Percentiles rank a stretch among this genome's conserved stretches.
Conservation (phyloP, 2,797 vertebrate species). For the Antennarius maculatus region DNA sequence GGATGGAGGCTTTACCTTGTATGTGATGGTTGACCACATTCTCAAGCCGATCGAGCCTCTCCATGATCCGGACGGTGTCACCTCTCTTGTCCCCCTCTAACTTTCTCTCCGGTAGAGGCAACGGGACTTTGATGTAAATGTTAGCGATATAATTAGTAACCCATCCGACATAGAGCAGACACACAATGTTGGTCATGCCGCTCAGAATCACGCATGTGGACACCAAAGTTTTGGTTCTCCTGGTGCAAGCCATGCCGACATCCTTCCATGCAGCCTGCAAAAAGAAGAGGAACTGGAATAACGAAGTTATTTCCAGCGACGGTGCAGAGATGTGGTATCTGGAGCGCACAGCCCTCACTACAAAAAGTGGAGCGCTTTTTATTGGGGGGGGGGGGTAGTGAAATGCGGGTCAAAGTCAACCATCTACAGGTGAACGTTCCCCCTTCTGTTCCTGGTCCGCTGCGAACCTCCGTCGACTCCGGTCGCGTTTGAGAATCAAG, state of each 20-base stretch:
- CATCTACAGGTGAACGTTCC: constrained; percentile 69
- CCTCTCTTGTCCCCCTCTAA: constrained; percentile 93
- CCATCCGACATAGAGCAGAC: constrained; percentile 97
- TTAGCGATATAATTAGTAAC: constrained; percentile 98
- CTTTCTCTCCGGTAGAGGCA: constrained; percentile 92
- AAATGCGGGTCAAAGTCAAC: constrained; percentile 30
- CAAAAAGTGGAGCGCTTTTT: constrained; percentile 20
- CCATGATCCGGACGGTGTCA: constrained; percentile 95
- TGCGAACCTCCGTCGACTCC: constrained; percentile 52
- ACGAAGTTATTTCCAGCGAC: constrained; percentile 63
- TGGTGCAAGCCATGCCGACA: constrained; percentile 97
- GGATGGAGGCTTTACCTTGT: constrained; percentile 85
- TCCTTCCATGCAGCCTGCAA: constrained; percentile 89
- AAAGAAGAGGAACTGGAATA: constrained; percentile 12
- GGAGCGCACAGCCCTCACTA: constrained; percentile 25
- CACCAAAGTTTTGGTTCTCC: constrained; percentile 99
- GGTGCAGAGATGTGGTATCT: constrained; percentile 27
- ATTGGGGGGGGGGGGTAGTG: too few species aligned
- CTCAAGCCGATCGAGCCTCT: constrained; percentile 95
- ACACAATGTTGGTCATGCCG: constrained; percentile 98
- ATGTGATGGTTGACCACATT: constrained; percentile 98
- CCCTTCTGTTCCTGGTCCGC: constrained; percentile 61
- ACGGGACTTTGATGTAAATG: constrained; percentile 92
- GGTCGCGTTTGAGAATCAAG: constrained; percentile 56
- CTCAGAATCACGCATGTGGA: constrained; percentile 98